Evolutionary conservation across 2,797 vertebrate species (phyloP).

Genomic region (Sebastiscus tertius): DNA sequence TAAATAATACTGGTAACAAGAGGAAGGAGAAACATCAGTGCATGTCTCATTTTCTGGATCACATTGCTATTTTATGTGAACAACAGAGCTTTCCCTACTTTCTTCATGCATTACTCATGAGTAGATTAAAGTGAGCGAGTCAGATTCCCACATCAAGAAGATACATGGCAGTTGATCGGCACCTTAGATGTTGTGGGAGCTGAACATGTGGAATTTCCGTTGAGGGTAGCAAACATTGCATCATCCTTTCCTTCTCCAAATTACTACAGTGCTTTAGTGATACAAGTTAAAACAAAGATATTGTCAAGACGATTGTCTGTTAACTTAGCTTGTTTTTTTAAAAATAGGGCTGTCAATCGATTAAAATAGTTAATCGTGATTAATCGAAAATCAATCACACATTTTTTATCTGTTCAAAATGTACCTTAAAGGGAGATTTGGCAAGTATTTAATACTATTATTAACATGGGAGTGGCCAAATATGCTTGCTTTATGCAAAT

Average conservation of each 20-base stretch:
- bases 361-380: too few species aligned
- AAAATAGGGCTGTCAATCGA: too few species aligned
- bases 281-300: neutral
- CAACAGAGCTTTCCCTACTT: conserved; percentile 13
- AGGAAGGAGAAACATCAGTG: neutral
- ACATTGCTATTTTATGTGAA: conserved; percentile 2
- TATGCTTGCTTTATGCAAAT: too few species aligned
- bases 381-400: too few species aligned
- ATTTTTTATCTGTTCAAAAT: too few species aligned
- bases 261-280: neutral
- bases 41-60: neutral
- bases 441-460: too few species aligned
- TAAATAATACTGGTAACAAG: neutral
- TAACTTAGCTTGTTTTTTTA: neutral
- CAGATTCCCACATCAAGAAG: conserved; percentile 27
- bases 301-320: neutral
- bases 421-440: too few species aligned
- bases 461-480: too few species aligned
- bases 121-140: conserved; percentile 26
- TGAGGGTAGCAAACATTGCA: neutral
- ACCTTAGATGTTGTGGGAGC: conserved; percentile 11
- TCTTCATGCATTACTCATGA: conserved; percentile 24
- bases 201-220: conserved; percentile 6
- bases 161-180: conserved; percentile 11
- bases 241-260: conserved; percentile 13